Percentiles rank a stretch among this genome's conserved stretches.
Conservation (phyloP, 2,888 invertebrate species). For the Drosophila villosipedis region DNA sequence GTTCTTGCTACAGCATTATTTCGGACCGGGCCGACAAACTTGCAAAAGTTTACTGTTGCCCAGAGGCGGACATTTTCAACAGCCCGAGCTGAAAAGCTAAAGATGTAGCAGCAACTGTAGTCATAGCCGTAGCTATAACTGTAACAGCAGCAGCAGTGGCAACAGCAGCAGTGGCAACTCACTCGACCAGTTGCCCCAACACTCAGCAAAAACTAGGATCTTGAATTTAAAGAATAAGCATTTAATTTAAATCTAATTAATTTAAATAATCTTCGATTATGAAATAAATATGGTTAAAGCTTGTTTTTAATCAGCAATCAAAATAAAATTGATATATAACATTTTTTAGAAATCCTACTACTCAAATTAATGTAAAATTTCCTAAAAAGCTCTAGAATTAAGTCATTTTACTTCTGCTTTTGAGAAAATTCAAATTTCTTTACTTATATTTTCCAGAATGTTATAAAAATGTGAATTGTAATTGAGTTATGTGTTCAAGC, state of each 20-base stretch:
- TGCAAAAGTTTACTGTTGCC: slow-evolving; percentile 71
- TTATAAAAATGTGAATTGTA: not conserved
- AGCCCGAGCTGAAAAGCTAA: slow-evolving; percentile 44
- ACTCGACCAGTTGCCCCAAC: slow-evolving; percentile 3
- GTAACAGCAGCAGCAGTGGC: slow-evolving; percentile 30
- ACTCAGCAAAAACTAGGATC: not conserved
- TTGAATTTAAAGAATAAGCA: not conserved
- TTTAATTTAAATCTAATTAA: not conserved
- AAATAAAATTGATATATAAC: accelerated
- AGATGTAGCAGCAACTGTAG: slow-evolving; percentile 5
- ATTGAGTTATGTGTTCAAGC: not conserved
- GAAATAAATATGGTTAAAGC: not conserved
- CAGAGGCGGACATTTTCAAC: slow-evolving; percentile 59
- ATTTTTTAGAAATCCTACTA: not conserved
- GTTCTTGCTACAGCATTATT: slow-evolving; percentile 15
- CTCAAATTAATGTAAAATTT: not conserved
- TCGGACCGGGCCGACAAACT: slow-evolving; percentile 65
- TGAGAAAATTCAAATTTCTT: not conserved
- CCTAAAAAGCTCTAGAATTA: not conserved
- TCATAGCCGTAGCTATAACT: slow-evolving; percentile 30
- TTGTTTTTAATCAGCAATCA: not conserved
- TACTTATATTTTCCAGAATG: not conserved
- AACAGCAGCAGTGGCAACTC: slow-evolving; percentile 15
- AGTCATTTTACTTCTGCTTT: not conserved
- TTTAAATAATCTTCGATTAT: not conserved